Percentiles rank a stretch among this genome's conserved stretches.
These are phyloP conservation scores for Drosophila sucinea DNA, from an alignment of 1,140 invertebrate genomes.

Conservation along the genomic window DNA sequence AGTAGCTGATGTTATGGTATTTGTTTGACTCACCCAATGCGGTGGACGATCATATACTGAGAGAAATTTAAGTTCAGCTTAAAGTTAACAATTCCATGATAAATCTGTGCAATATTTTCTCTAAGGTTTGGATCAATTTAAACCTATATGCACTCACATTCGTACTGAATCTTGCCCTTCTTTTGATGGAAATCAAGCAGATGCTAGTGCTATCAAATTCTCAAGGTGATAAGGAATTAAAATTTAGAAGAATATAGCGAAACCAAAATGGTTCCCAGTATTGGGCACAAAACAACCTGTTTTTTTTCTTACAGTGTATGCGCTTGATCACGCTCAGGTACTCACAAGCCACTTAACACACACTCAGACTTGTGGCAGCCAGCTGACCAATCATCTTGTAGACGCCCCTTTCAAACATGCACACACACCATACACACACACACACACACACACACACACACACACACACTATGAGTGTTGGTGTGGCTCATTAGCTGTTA, in stretches of 20 bases:
- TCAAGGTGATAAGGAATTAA: no score
- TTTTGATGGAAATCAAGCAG: no score
- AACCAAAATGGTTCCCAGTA: no score
- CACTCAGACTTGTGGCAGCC: conserved; percentile 22
- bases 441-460: neutral
- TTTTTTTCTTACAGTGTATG: conserved; percentile 44
- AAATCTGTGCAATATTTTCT: no score
- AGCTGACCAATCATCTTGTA: conserved; percentile 64
- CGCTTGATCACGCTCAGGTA: conserved; percentile 32
- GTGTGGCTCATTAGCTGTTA: conserved; percentile 60
- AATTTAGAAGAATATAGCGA: no score
- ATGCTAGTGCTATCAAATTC: no score
- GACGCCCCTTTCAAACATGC: conserved; percentile 46
- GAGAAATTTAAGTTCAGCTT: conserved; percentile 3
- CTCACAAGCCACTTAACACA: conserved; percentile 37
- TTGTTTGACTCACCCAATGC: conserved; percentile 56
- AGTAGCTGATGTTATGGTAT: conserved; percentile 1
- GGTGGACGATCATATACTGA: conserved; percentile 50
- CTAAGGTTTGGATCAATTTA: no score
- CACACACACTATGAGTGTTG: conserved; percentile 1
- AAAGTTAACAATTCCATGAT: no score
- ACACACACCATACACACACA: conserved; percentile 15
- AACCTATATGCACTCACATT: no score
- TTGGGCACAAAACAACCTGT: no score
- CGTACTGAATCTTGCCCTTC: no score